Evolutionary conservation across 2,113 vertebrate species (phyloP), one percentile per base, ranked within the genome.

Genomic region (Nematolebias whitei): DNA sequence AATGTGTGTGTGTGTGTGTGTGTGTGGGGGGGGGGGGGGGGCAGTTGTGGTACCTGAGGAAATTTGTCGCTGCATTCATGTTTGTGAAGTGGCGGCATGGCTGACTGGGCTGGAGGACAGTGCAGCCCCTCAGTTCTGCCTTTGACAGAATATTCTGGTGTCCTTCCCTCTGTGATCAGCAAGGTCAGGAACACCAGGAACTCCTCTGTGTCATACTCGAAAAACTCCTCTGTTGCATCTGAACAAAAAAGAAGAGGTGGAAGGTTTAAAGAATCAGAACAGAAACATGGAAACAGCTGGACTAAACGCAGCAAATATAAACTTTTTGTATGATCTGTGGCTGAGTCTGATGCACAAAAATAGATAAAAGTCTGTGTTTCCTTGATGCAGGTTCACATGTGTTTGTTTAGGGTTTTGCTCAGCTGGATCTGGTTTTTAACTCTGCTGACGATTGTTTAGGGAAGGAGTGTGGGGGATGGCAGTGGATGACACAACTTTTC

Each of bases 191-290:
- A 98, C 68, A 96, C 95, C 87, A 99, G 92, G 90, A 99, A 98
- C 87, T 99, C 98, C 90, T 99, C 97, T 0, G 97, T 94, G 49
- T 99, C 96, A 1, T 98, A 98, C 87, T 99, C 97, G 44, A 98
- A 99, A 84, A 96, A 99, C 79, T 99, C 97, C 91, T 98, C 96
- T 22, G 94, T 85, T 40, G 93, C 92, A 89, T 99, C 97, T 99
- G 78, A 13, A 66, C 41, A 68, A 88, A 62, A 63, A 43, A 57
- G n/a, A 60, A 67, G 62, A 49, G 64, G 71, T n/a, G 45, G 40
- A 35, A 14, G 26, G 38, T 74, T 40, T 69, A 54, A 20, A 41
- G 3, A 7, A 29, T 52, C 14, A 58, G 35, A 38, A 22, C 3
- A 39, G 8, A 19, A 52, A 20, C 1, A 52, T 13, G 11, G 3